Conservation (phyloP, 2,113 vertebrate species). For the Eidolon helvum region DNA sequence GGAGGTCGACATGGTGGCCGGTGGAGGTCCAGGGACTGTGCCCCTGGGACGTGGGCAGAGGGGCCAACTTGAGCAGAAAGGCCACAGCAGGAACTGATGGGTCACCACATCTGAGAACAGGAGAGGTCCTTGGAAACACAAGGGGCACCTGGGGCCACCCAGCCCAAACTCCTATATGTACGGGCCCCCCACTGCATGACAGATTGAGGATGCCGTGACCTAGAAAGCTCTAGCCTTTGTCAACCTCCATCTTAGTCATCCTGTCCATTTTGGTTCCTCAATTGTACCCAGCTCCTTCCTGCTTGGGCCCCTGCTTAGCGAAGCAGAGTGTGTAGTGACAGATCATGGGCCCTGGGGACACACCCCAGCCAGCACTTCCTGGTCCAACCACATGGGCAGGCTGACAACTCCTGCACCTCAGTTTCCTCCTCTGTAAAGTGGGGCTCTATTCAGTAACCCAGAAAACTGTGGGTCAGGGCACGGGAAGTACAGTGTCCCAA, state of each 20-base stretch:
- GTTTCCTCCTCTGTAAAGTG: background rate
- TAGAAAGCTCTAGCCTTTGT: background rate
- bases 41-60: background rate
- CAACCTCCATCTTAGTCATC: background rate
- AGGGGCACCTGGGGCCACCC: background rate
- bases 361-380: background rate
- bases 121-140: background rate
- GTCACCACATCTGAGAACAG: conserved; percentile 52
- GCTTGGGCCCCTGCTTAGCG: background rate
- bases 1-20: conserved; percentile 89
- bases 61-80: background rate
- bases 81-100: fast-evolving
- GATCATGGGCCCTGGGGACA: background rate
- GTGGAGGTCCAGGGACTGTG: background rate
- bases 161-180: background rate
- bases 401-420: background rate
- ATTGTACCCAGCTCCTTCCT: conserved; percentile 20
- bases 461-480: background rate
- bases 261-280: conserved; percentile 52
- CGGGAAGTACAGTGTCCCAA: fast-evolving
- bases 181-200: fast-evolving
- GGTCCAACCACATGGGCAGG: background rate
- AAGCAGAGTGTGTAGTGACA: background rate
- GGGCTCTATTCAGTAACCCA: fast-evolving
- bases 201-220: fast-evolving